These are phyloP conservation scores for Ormyrus pomaceus DNA, from an alignment of 2,888 invertebrate genomes.

Conservation along the genomic window DNA sequence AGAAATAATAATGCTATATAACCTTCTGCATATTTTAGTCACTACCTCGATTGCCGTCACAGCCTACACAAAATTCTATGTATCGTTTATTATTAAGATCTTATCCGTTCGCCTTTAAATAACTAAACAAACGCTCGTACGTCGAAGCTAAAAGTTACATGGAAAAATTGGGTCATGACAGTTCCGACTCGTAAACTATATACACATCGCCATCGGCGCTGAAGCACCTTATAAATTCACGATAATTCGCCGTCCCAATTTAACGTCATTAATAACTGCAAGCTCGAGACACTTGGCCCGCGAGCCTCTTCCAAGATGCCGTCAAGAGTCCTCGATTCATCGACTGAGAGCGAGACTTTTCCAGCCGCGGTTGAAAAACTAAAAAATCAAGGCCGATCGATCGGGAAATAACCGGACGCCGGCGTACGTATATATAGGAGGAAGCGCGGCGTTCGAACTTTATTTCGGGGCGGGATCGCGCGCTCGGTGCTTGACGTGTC, in stretches of 20 bases:
- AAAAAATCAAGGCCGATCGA: conserved; percentile 33
- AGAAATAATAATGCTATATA: too few relatives aligned
- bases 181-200: too few relatives aligned
- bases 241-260: conserved; percentile 18
- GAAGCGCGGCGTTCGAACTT: conserved; percentile 8
- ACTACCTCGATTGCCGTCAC: too few relatives aligned
- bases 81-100: too few relatives aligned
- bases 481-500: conserved; percentile 4
- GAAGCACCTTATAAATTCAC: background rate
- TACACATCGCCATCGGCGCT: background rate
- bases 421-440: background rate
- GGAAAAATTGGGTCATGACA: too few relatives aligned
- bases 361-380: conserved; percentile 5
- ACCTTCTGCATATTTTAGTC: too few relatives aligned
- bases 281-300: background rate
- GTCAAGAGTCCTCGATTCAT: conserved; percentile 9
- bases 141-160: too few relatives aligned
- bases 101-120: too few relatives aligned
- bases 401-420: background rate
- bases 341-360: background rate
- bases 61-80: too few relatives aligned
- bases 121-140: too few relatives aligned
- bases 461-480: conserved; percentile 1
- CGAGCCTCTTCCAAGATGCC: background rate
- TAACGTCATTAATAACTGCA: conserved; percentile 23